Evolutionary conservation across 2,113 vertebrate species (phyloP).

Genomic region (Peromyscus maniculatus): DNA sequence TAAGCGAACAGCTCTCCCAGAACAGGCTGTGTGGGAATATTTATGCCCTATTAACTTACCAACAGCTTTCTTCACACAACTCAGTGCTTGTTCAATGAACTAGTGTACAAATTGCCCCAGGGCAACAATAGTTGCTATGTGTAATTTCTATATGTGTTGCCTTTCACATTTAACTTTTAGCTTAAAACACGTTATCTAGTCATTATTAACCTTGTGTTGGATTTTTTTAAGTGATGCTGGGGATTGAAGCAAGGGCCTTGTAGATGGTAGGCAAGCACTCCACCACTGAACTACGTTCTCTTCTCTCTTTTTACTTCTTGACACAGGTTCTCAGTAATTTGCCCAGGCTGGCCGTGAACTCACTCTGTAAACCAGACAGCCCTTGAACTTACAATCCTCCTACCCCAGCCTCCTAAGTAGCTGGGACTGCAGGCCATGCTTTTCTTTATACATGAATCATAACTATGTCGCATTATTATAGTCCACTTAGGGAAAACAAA

Average conservation of each 20-base stretch:
- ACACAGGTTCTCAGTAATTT: neutral
- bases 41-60: neutral
- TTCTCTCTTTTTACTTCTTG: neutral
- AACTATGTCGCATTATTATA: neutral
- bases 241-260: neutral
- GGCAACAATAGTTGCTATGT: neutral
- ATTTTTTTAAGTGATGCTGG: neutral
- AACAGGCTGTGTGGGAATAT: constrained; percentile 26
- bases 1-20: constrained; percentile 22
- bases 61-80: constrained; percentile 1
- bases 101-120: neutral
- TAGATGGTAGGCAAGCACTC: neutral
- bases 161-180: constrained; percentile 50
- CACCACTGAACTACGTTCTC: neutral
- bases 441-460: constrained; percentile 38
- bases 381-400: neutral
- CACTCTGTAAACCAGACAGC: neutral
- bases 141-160: constrained; percentile 3
- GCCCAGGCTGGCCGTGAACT: neutral
- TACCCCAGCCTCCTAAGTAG: neutral
- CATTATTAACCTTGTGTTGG: constrained; percentile 37
- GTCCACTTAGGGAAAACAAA: constrained; percentile 37
- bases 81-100: neutral
- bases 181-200: constrained; percentile 56
- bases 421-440: neutral